These are phyloP conservation scores for Mylabris sibirica DNA, from an alignment of 2,888 invertebrate species.

Conservation along the genomic window DNA sequence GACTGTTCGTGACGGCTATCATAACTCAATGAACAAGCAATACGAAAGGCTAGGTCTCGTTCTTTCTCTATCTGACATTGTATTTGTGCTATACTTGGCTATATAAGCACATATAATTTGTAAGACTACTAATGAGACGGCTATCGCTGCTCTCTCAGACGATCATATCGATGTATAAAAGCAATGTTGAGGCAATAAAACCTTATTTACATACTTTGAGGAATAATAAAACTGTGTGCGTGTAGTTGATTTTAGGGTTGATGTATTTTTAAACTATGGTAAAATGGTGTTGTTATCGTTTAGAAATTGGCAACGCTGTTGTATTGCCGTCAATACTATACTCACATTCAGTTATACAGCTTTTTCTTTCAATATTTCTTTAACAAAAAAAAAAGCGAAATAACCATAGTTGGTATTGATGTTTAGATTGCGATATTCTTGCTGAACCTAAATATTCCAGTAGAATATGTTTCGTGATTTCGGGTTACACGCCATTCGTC, in stretches of 20 bases:
- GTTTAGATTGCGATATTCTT: conserved; percentile 39
- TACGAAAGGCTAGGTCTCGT: conserved; percentile 38
- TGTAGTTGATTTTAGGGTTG: conserved; percentile 45
- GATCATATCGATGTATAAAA: conserved; percentile 52
- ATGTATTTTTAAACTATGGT: conserved; percentile 39
- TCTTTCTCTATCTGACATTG: conserved; percentile 4
- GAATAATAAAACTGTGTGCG: conserved; percentile 43
- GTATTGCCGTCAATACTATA: conserved; percentile 27
- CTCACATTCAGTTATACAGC: conserved; percentile 23
- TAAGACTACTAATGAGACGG: conserved; percentile 50
- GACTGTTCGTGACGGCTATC: conserved; percentile 47
- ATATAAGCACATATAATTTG: conserved; percentile 42
- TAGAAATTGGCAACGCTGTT: conserved; percentile 30
- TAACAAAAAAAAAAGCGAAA: conserved; percentile 10
- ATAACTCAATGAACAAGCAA: conserved; percentile 46
- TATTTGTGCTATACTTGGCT: neutral
- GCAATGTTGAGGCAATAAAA: conserved; percentile 50
- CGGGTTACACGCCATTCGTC: conserved; percentile 59
- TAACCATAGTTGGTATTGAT: conserved; percentile 31
- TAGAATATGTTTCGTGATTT: conserved; percentile 54
- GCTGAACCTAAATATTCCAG: conserved; percentile 41
- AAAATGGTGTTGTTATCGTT: conserved; percentile 38
- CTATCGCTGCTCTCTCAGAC: conserved; percentile 47
- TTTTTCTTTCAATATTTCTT: conserved; percentile 8
- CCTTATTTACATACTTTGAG: conserved; percentile 48